Evolutionary conservation across 2,888 invertebrate species (phyloP).

Genomic region (Torymus aiolomorphi): DNA sequence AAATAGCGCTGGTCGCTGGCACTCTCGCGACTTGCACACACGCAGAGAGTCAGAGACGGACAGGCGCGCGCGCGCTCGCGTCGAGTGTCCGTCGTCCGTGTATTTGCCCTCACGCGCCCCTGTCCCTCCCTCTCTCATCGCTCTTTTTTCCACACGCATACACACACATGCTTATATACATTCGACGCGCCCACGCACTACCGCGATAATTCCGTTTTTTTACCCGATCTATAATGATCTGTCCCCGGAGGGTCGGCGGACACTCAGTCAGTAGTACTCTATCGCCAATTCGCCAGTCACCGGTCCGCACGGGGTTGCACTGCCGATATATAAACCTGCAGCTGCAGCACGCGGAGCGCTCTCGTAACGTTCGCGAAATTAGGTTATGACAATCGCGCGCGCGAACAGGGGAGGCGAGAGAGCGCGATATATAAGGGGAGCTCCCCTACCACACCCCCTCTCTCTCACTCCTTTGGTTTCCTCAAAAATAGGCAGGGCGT

Average conservation of each 20-base stretch:
- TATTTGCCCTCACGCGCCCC: slow-evolving; percentile 1
- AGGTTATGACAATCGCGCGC: slow-evolving; percentile 36
- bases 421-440: background rate
- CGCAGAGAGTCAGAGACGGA: too few species aligned
- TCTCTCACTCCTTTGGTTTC: background rate
- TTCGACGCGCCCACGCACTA: too few species aligned
- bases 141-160: background rate
- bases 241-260: too few species aligned
- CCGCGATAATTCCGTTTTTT: too few species aligned
- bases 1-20: slow-evolving; percentile 55
- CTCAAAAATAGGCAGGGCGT: slow-evolving; percentile 6
- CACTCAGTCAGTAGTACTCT: too few species aligned
- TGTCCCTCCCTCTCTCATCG: background rate
- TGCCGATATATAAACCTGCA: too few species aligned
- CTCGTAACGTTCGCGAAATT: slow-evolving; percentile 7
- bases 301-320: too few species aligned
- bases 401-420: background rate
- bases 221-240: too few species aligned
- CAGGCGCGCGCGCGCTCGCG: slow-evolving; percentile 8
- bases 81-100: slow-evolving; percentile 2
- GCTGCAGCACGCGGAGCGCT: background rate
- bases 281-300: too few species aligned
- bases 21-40: too few species aligned
- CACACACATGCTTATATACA: too few species aligned
- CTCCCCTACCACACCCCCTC: background rate